phyloP scores from a whole-genome alignment of 2,888 invertebrate genomes.

The Cactoblastis cactorum region DNA sequence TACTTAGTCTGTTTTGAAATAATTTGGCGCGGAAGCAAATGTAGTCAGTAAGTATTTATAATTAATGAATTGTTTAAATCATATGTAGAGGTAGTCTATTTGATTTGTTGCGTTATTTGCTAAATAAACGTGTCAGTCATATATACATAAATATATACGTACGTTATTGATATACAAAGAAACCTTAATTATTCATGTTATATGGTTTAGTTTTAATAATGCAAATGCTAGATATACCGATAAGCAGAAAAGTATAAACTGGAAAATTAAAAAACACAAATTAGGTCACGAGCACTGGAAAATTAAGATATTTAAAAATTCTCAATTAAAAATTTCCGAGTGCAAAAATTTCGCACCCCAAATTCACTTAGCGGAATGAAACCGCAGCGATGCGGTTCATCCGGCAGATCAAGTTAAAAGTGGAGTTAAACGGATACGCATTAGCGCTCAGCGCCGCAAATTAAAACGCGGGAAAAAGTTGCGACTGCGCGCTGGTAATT shows the following conservation, averaged over 20 bases:
- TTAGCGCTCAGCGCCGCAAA: not conserved
- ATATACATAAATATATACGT: no score
- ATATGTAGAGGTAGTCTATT: no score
- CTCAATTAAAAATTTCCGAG: not conserved
- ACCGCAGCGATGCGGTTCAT: conserved; percentile 2
- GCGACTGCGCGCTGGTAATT: not conserved
- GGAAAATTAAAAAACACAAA: not conserved
- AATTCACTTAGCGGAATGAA: conserved; percentile 9
- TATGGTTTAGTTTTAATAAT: no score
- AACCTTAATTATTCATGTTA: no score
- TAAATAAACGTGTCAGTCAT: no score
- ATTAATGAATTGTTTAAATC: no score
- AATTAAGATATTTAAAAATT: not conserved
- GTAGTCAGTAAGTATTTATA: no score
- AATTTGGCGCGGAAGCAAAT: no score
- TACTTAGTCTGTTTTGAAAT: no score
- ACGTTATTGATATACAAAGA: no score
- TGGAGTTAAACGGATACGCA: conserved; percentile 4
- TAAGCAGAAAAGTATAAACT: not conserved
- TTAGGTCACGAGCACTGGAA: not conserved
- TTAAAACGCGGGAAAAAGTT: not conserved
- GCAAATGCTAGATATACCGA: not conserved
- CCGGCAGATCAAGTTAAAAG: conserved; percentile 2
- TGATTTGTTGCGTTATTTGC: no score
- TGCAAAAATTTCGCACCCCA: not conserved